Evolutionary conservation across 2,888 invertebrate species (phyloP).

Genomic region (Agrochola lychnidis): DNA sequence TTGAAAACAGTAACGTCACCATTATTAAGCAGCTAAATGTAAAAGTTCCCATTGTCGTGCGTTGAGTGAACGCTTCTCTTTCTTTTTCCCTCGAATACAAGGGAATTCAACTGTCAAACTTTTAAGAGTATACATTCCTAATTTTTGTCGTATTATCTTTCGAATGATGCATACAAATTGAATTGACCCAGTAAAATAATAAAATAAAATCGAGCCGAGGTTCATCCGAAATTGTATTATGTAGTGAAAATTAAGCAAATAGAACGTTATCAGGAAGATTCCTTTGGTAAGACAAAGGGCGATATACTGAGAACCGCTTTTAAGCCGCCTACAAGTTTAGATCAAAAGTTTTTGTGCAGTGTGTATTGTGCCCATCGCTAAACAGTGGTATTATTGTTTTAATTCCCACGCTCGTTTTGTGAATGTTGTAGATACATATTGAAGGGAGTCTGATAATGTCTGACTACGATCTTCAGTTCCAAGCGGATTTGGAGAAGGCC

Average conservation of each 20-base stretch:
- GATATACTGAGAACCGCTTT: constrained; percentile 54
- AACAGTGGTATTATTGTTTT: constrained; percentile 76
- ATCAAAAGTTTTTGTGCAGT: constrained; percentile 73
- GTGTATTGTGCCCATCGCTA: constrained; percentile 70
- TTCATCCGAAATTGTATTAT: constrained; percentile 75
- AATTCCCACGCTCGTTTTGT: constrained; percentile 81
- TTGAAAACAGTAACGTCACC: constrained; percentile 60
- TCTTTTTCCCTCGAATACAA: constrained; percentile 21
- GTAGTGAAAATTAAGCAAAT: constrained; percentile 76
- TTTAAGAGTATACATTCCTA: constrained; percentile 10
- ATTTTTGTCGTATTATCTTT: constrained; percentile 55
- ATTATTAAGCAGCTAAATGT: constrained; percentile 42
- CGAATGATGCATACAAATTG: constrained; percentile 69
- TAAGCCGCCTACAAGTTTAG: constrained; percentile 66
- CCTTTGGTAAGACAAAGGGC: constrained; percentile 73
- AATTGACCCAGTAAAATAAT: constrained; percentile 74
- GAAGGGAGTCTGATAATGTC: constrained; percentile 83
- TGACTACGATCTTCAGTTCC: constrained; percentile 95
- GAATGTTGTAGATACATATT: constrained; percentile 78
- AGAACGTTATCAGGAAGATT: constrained; percentile 72
- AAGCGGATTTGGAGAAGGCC: constrained; percentile 96
- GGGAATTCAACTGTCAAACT: constrained; percentile 60
- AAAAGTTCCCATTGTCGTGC: constrained; percentile 5
- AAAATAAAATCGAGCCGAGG: constrained; percentile 69
- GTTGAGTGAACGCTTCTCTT: constrained; percentile 43